phyloP scores from a whole-genome alignment of 1,140 invertebrate genomes.

The Carposina sasakii region DNA sequence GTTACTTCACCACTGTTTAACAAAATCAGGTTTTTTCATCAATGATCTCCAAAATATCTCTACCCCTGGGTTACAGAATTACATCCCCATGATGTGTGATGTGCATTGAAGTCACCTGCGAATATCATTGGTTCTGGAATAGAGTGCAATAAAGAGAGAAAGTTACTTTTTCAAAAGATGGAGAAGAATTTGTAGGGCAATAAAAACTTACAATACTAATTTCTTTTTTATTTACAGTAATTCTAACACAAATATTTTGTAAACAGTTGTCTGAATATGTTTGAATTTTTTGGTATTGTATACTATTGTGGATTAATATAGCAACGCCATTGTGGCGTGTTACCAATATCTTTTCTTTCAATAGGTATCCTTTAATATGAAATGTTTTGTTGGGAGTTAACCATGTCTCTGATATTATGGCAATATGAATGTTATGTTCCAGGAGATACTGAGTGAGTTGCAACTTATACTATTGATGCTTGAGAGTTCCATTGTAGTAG shows the following conservation, averaged over 20 bases:
- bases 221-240: constrained; percentile 9
- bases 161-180: constrained; percentile 12
- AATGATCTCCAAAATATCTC: constrained; percentile 2
- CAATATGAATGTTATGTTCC: constrained; percentile 16
- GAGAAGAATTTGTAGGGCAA: constrained; percentile 8
- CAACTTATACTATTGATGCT: constrained; percentile 12
- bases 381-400: constrained; percentile 11
- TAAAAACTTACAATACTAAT: constrained; percentile 12
- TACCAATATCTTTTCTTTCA: constrained; percentile 18
- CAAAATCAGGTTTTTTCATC: constrained; percentile 12
- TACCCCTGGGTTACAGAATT: constrained; percentile 3
- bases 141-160: constrained; percentile 15
- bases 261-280: background rate
- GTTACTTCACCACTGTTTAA: constrained; percentile 15
- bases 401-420: constrained; percentile 20
- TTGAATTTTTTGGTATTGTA: constrained; percentile 4
- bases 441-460: constrained; percentile 14
- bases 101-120: constrained; percentile 25
- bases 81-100: constrained; percentile 20
- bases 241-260: constrained; percentile 1
- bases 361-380: constrained; percentile 15
- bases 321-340: constrained; percentile 24
- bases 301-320: constrained; percentile 23
- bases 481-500: constrained; percentile 28
- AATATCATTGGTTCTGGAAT: constrained; percentile 22